phyloP scores from a whole-genome alignment of 2,797 vertebrate genomes.

The Pseudochaenichthys georgianus region DNA sequence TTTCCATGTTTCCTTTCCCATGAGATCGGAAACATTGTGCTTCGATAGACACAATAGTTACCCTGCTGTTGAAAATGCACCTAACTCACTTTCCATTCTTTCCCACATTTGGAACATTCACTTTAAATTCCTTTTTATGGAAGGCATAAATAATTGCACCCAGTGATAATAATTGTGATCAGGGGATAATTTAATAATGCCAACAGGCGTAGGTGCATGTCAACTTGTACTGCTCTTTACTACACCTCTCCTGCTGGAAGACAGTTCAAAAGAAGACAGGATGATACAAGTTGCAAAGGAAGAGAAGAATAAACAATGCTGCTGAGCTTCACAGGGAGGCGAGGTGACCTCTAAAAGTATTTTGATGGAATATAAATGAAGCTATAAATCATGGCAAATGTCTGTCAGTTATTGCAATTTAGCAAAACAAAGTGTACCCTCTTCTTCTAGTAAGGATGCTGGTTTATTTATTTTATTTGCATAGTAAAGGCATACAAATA shows the following conservation, averaged over 20 bases:
- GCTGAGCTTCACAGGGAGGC: slow-evolving; percentile 4
- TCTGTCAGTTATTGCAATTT: slow-evolving; percentile 18
- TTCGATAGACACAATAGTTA: too few relatives aligned
- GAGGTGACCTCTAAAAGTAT: slow-evolving; percentile 38
- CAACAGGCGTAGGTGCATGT: slow-evolving; percentile 8
- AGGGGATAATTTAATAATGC: too few relatives aligned
- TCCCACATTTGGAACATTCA: too few relatives aligned
- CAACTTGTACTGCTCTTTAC: slow-evolving; percentile 34
- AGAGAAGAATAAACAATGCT: slow-evolving; percentile 15
- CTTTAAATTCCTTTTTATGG: too few relatives aligned
- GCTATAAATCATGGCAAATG: slow-evolving; percentile 50
- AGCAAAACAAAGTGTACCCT: slow-evolving; percentile 9
- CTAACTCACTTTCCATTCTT: too few relatives aligned
- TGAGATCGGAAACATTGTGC: too few relatives aligned
- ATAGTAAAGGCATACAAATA: slow-evolving; percentile 5
- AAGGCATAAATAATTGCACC: too few relatives aligned
- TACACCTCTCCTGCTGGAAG: slow-evolving; percentile 24
- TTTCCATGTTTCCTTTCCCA: too few relatives aligned
- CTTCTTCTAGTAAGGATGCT: slow-evolving; percentile 7
- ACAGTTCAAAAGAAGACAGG: slow-evolving; percentile 8
- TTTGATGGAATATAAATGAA: slow-evolving; percentile 49
- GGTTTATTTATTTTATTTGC: slow-evolving; percentile 25
- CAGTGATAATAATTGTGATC: too few relatives aligned
- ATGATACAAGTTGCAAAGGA: slow-evolving; percentile 20
- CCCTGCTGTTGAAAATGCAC: too few relatives aligned